phyloP scores from a whole-genome alignment of 2,888 invertebrate genomes.

The Oscheius sp. region DNA sequence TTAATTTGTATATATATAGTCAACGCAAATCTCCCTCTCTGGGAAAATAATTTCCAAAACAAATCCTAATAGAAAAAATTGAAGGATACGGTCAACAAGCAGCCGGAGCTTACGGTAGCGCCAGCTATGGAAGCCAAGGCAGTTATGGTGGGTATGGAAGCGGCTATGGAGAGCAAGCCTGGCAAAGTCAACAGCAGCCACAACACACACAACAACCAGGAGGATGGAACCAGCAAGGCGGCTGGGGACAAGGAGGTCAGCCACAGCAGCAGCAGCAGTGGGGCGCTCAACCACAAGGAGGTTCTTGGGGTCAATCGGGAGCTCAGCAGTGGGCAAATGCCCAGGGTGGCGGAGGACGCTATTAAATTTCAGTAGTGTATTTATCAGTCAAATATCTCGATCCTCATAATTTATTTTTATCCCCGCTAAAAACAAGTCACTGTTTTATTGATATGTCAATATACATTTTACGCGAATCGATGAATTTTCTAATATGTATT shows the following conservation, averaged over 20 bases:
- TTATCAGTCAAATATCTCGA: background rate
- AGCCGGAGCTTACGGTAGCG: too few species aligned
- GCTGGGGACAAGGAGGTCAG: constrained; percentile 23
- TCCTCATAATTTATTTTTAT: constrained; percentile 8
- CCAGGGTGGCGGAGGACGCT: constrained; percentile 38
- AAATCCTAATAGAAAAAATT: too few species aligned
- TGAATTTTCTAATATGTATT: background rate
- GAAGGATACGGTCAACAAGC: background rate
- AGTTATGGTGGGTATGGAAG: constrained; percentile 30
- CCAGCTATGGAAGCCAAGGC: constrained; percentile 21
- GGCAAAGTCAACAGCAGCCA: constrained; percentile 36
- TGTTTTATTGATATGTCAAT: background rate
- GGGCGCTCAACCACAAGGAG: constrained; percentile 41
- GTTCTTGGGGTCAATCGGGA: constrained; percentile 51
- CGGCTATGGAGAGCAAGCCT: constrained; percentile 34
- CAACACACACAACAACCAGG: constrained; percentile 25
- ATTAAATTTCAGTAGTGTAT: constrained; percentile 7
- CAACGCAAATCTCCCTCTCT: too few species aligned
- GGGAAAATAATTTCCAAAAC: too few species aligned
- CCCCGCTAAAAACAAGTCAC: too few species aligned
- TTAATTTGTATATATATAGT: too few species aligned
- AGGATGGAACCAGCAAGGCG: constrained; percentile 29
- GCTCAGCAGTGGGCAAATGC: constrained; percentile 54
- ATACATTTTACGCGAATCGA: background rate
- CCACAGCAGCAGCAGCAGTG: constrained; percentile 38